Conservation (phyloP, 2,113 vertebrate species). For the Pungitius pungitius region DNA sequence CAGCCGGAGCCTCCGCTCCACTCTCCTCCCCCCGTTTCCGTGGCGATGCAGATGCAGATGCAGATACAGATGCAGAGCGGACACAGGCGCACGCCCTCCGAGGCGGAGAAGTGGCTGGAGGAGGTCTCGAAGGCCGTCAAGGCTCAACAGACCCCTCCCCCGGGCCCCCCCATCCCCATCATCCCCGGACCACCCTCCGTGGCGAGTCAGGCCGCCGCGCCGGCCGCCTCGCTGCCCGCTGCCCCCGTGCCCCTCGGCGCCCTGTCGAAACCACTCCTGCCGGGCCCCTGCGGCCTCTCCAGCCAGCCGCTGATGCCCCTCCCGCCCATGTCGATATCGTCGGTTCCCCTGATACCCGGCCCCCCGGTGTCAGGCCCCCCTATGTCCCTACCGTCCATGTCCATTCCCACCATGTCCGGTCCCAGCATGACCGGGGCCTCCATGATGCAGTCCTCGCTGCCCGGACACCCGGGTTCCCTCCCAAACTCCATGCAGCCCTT, state of each 20-base stretch:
- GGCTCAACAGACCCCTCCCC: slow-evolving; percentile 82
- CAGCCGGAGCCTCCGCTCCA: slow-evolving; percentile 71
- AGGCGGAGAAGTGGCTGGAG: slow-evolving; percentile 92
- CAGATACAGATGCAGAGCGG: slow-evolving; percentile 79
- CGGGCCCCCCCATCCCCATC: slow-evolving; percentile 63
- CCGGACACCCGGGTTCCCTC: slow-evolving; percentile 76
- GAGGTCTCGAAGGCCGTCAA: slow-evolving; percentile 89
- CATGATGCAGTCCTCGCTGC: slow-evolving; percentile 65
- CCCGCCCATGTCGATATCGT: slow-evolving; percentile 70
- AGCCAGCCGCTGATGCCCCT: slow-evolving; percentile 59
- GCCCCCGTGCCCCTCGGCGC: slow-evolving; percentile 50
- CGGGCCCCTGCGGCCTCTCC: slow-evolving; percentile 46
- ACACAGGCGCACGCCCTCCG: slow-evolving; percentile 89
- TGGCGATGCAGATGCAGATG: slow-evolving; percentile 61
- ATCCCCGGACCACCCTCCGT: slow-evolving; percentile 71
- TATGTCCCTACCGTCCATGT: slow-evolving; percentile 78
- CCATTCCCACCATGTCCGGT: slow-evolving; percentile 74
- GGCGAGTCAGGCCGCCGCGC: slow-evolving; percentile 53
- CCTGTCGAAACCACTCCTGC: slow-evolving; percentile 65
- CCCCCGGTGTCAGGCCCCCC: slow-evolving; percentile 73
- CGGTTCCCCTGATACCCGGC: slow-evolving; percentile 73
- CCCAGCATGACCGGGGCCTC: slow-evolving; percentile 74
- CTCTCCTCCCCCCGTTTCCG: slow-evolving; percentile 72
- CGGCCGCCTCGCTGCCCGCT: slow-evolving; percentile 58
- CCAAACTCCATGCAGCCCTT: slow-evolving; percentile 84